A percentile compares a stretch with the other conserved stretches of the same genome.
phyloP scores from a whole-genome alignment of 1,140 invertebrate genomes.

The Pseudomyrmex concolor region DNA sequence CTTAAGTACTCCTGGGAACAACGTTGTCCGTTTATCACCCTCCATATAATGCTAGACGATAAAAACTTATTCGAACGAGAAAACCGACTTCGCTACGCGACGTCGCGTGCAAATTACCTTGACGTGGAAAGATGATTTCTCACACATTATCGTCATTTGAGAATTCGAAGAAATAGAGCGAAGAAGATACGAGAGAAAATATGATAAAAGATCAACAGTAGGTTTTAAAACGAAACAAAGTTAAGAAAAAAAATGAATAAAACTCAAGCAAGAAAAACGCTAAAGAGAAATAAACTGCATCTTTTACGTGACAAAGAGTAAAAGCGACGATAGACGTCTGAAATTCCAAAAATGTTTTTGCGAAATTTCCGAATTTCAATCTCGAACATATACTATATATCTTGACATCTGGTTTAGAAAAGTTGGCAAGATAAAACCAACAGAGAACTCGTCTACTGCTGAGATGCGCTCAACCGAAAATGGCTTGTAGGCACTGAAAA shows the following conservation, averaged over 20 bases:
- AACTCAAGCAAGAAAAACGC: neutral
- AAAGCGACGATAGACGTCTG: neutral
- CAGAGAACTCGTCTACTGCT: neutral
- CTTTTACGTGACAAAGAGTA: neutral
- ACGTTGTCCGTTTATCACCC: neutral
- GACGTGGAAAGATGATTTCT: conserved; percentile 11
- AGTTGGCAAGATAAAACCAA: conserved; percentile 31
- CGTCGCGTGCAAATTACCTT: conserved; percentile 17
- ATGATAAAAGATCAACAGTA: neutral
- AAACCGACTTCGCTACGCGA: conserved; percentile 11
- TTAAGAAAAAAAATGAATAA: neutral
- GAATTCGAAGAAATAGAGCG: neutral
- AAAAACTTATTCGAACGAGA: conserved; percentile 22
- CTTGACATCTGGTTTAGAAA: conserved; percentile 11
- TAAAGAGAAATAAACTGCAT: neutral
- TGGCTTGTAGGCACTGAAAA: conserved; percentile 1
- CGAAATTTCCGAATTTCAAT: conserved; percentile 20
- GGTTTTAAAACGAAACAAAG: neutral
- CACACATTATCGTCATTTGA: neutral
- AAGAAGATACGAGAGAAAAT: neutral
- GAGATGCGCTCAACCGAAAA: no score
- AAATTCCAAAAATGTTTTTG: conserved; percentile 1
- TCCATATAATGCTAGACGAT: conserved; percentile 1
- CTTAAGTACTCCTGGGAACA: neutral
- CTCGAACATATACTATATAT: neutral